Conservation (phyloP, 92 coral and sea anemone genomes). For the Phenganax subtilis region DNA sequence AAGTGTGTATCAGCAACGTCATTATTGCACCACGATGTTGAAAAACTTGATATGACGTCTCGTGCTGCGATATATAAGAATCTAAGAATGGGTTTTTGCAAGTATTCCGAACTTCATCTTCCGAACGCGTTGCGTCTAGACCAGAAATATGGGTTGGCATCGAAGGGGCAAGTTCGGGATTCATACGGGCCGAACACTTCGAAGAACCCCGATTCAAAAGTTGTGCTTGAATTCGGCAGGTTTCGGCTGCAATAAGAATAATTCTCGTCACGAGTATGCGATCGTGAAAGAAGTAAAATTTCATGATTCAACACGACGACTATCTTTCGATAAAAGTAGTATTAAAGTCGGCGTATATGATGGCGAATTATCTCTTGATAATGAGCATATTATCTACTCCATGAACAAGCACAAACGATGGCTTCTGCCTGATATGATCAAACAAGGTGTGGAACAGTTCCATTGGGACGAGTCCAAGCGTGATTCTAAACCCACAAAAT, state of each 20-base stretch:
- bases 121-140: background rate
- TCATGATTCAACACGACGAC: constrained; percentile 42
- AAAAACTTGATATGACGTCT: too few species aligned
- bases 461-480: constrained; percentile 25
- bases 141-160: constrained; percentile 58
- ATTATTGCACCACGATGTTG: too few species aligned
- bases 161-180: constrained; percentile 62
- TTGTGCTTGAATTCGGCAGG: background rate
- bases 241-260: background rate
- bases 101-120: background rate
- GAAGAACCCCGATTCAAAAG: constrained; percentile 33
- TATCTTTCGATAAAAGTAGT: constrained; percentile 41
- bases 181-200: constrained; percentile 66
- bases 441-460: constrained; percentile 39
- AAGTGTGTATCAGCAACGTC: too few species aligned
- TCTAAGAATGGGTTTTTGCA: background rate
- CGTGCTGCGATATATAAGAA: background rate
- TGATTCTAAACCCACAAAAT: background rate
- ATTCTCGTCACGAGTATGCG: background rate
- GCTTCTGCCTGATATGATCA: constrained; percentile 75
- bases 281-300: constrained; percentile 37
- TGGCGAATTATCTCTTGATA: constrained; percentile 11
- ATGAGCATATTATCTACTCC: constrained; percentile 49
- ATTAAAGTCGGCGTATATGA: constrained; percentile 11
- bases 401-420: constrained; percentile 89